Evolutionary conservation across 2,888 invertebrate genomes (phyloP).

Genomic region (Spilarctia lutea): DNA sequence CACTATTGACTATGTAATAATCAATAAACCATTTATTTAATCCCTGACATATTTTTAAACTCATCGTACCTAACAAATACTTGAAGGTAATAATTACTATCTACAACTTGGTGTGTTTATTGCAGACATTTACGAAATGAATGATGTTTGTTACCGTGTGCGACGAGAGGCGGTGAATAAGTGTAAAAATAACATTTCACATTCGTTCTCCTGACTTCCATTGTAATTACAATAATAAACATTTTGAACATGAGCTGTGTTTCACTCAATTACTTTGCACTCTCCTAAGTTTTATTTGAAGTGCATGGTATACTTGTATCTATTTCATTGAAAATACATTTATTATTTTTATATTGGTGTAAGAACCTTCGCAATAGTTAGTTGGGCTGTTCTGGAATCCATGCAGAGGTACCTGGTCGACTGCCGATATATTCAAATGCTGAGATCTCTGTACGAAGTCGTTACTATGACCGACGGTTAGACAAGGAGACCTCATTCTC

Average conservation of each 20-base stretch:
- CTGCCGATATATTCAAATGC: too few relatives aligned
- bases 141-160: not conserved
- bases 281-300: not conserved
- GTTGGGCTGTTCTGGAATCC: too few relatives aligned
- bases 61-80: not conserved
- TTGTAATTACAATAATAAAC: conserved; percentile 29
- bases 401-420: too few relatives aligned
- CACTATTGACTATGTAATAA: not conserved
- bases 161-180: conserved; percentile 16
- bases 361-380: too few relatives aligned
- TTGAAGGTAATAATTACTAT: not conserved
- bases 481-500: too few relatives aligned
- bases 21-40: not conserved
- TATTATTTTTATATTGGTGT: too few relatives aligned
- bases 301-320: too few relatives aligned
- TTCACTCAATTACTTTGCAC: conserved; percentile 8
- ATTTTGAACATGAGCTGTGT: conserved; percentile 26
- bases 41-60: not conserved
- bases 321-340: too few relatives aligned
- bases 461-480: too few relatives aligned
- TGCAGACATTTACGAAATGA: not conserved
- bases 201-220: conserved; percentile 39
- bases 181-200: conserved; percentile 26
- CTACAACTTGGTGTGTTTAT: not conserved
- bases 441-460: too few relatives aligned